Conservation (phyloP, 2,113 vertebrate species). For the Clupea harengus region DNA sequence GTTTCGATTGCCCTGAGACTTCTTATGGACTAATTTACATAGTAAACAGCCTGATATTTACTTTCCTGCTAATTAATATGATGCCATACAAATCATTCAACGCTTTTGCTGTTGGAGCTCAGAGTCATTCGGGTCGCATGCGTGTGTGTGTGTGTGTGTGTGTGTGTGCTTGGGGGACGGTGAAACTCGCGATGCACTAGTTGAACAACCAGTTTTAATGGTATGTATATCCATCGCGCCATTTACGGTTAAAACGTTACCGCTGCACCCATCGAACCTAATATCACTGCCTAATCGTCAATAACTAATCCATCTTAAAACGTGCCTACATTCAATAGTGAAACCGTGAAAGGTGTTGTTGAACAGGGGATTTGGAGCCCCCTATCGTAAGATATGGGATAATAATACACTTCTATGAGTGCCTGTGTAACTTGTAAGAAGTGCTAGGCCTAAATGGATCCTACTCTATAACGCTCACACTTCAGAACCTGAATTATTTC, state of each 20-base stretch:
- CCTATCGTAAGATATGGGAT: neutral
- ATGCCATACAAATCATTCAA: neutral
- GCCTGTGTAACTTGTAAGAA: neutral
- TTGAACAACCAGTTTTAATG: neutral
- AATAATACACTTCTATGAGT: neutral
- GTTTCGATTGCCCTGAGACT: slow-evolving; percentile 60
- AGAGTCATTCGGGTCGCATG: neutral
- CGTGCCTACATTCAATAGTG: neutral
- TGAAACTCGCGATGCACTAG: neutral
- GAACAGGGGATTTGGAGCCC: neutral
- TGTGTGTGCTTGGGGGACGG: neutral
- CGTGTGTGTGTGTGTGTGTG: too few relatives aligned
- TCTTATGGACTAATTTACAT: slow-evolving; percentile 50
- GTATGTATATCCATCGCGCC: neutral
- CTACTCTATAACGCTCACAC: too few relatives aligned
- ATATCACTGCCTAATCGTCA: too few relatives aligned
- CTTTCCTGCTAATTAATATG: slow-evolving; percentile 46
- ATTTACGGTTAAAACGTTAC: too few relatives aligned
- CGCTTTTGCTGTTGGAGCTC: neutral
- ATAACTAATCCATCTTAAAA: too few relatives aligned
- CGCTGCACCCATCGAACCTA: too few relatives aligned
- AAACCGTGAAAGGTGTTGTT: too few relatives aligned
- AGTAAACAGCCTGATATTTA: slow-evolving; percentile 49
- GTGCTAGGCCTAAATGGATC: too few relatives aligned
- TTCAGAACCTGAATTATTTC: too few relatives aligned